Evolutionary conservation across 2,888 invertebrate genomes (phyloP).

Genomic region (Tyria jacobaeae): DNA sequence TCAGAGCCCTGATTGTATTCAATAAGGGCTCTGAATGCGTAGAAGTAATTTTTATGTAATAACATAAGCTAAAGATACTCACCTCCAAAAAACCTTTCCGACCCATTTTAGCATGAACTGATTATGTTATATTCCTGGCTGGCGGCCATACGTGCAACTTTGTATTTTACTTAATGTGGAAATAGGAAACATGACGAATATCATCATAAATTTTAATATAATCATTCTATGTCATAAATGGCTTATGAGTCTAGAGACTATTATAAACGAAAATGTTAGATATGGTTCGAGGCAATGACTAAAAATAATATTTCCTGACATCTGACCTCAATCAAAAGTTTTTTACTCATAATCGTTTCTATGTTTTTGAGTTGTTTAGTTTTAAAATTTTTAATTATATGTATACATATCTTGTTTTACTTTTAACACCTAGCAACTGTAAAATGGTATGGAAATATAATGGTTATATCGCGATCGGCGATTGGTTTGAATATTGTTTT

Average conservation of each 20-base stretch:
- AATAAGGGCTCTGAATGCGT: no score
- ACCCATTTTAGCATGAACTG: slow-evolving; percentile 24
- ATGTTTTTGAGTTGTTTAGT: no score
- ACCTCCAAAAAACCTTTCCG: background rate
- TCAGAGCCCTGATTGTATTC: background rate
- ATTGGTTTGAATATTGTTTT: background rate
- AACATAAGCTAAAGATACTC: background rate
- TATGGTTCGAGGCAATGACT: background rate
- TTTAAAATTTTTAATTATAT: no score
- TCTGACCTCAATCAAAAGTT: background rate
- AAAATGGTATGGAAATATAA: no score
- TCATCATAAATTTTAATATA: slow-evolving; percentile 13
- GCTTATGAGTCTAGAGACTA: background rate
- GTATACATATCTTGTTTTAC: no score
- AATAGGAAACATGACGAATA: slow-evolving; percentile 28
- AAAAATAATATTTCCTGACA: background rate
- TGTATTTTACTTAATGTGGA: slow-evolving; percentile 30
- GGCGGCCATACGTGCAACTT: slow-evolving; percentile 35
- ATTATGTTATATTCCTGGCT: slow-evolving; percentile 38
- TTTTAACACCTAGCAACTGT: no score
- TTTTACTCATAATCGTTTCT: background rate
- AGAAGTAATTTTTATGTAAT: no score
- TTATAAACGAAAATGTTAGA: background rate
- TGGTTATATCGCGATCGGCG: background rate
- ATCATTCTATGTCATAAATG: slow-evolving; percentile 14